These are phyloP conservation scores for Micromussa lordhowensis DNA, from an alignment of 92 coral and sea anemone genomes.

Conservation along the genomic window DNA sequence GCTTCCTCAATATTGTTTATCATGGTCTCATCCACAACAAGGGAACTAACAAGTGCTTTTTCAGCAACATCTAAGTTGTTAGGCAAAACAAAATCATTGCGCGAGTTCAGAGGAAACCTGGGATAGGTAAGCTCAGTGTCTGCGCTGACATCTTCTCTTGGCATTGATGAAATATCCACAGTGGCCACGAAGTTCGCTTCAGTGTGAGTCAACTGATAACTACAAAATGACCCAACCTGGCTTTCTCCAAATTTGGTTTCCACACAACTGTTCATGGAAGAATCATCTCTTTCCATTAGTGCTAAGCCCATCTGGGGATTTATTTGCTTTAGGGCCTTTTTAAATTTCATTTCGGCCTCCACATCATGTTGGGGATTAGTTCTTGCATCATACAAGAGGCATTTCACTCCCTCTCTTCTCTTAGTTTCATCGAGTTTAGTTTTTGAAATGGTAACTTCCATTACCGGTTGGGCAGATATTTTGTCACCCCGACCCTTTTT, in stretches of 20 bases:
- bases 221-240: too few relatives aligned
- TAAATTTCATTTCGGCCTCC: slow-evolving; percentile 26
- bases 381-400: slow-evolving; percentile 60
- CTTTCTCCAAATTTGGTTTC: too few relatives aligned
- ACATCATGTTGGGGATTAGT: slow-evolving; percentile 18
- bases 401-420: slow-evolving; percentile 35
- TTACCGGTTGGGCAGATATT: slow-evolving; percentile 59
- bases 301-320: slow-evolving; percentile 35
- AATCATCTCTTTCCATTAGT: slow-evolving; percentile 23
- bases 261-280: neutral
- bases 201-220: slow-evolving; percentile 35
- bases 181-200: slow-evolving; percentile 29
- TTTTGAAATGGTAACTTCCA: slow-evolving; percentile 58
- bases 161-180: slow-evolving; percentile 45
- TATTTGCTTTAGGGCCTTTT: neutral
- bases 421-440: slow-evolving; percentile 42
- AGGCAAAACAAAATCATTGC: slow-evolving; percentile 4
- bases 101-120: slow-evolving; percentile 48
- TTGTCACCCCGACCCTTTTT: slow-evolving; percentile 54
- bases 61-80: neutral
- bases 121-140: slow-evolving; percentile 47
- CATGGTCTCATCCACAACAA: slow-evolving; percentile 20
- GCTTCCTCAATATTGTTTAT: slow-evolving; percentile 51
- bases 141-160: neutral
- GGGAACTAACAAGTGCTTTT: neutral